Base-by-base conservation (phyloP, 1,140 invertebrate species). In the Drosophila orosa region DNA sequence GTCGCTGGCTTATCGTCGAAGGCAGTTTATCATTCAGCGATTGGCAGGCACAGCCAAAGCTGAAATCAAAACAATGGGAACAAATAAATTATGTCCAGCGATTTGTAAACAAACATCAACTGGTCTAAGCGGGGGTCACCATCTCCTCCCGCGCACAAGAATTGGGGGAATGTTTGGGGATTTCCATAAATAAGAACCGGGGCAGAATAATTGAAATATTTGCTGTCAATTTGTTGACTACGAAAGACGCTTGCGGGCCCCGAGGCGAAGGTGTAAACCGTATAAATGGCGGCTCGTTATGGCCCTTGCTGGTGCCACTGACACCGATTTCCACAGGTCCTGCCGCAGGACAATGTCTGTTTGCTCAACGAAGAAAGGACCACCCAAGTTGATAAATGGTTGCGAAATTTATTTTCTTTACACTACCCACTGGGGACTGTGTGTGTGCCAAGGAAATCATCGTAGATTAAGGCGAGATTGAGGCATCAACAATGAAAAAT, bases 141-240 rank as follows among this genome's bases (percentile, higher is more conserved):
- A 44, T 68, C 62, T 33, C 33, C 52, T 22, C 56, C 29, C 33
- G 19, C 33, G 19, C 40, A n/a, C 25, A 37, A 22, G 12, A 33
- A 19, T 17, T 25, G 44, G 44, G 44, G 52, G 50, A 65, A 17
- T 37, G 63, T 37, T 55, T 37, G 31, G 29, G 37, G 42, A 57
- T 37, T 58, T 60, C 65, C 84, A 83, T 89, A 87, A 83, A 83
- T 89, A 89, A 83, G 61, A 47, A 47, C 37, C 66, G n/a, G 39
- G 40, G 62, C 60, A 72, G 63, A 59, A 87, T 87, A 87, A 87
- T 87, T 87, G 83, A 87, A 87, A 87, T 89, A 87, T 87, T 89
- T 83, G 80, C 83, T 87, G 83, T 87, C 83, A 87, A 87, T 80
- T 86, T 89, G 83, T 87, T 87, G 83, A 83, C 83, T 87, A 68